Percentiles rank a stretch among this genome's conserved stretches.
phyloP scores from a whole-genome alignment of 2,888 invertebrate species.

The Zaprionus lineosus region DNA sequence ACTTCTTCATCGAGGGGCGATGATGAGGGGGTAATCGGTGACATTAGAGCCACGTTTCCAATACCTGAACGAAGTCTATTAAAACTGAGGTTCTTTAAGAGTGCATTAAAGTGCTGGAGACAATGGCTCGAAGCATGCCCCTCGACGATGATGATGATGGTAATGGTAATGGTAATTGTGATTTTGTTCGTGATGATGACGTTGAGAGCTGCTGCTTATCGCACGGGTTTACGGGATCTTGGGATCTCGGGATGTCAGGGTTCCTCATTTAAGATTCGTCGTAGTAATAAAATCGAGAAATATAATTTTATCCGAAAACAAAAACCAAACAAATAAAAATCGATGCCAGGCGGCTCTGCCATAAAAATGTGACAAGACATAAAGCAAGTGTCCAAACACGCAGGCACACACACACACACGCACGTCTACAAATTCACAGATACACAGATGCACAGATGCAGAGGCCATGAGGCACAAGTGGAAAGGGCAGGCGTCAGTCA shows the following conservation, averaged over 20 bases:
- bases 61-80: slow-evolving; percentile 58
- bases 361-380: slow-evolving; percentile 76
- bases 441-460: slow-evolving; percentile 1
- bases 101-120: slow-evolving; percentile 59
- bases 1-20: slow-evolving; percentile 46
- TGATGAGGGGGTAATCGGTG: slow-evolving; percentile 3
- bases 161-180: too few relatives aligned
- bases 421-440: slow-evolving; percentile 3
- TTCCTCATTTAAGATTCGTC: slow-evolving; percentile 1
- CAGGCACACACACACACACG: slow-evolving; percentile 12
- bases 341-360: slow-evolving; percentile 71
- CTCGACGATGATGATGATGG: slow-evolving; percentile 18
- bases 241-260: too few relatives aligned
- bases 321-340: slow-evolving; percentile 67
- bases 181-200: too few relatives aligned
- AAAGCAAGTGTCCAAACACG: slow-evolving; percentile 61
- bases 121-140: slow-evolving; percentile 27
- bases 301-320: slow-evolving; percentile 65
- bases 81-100: slow-evolving; percentile 72
- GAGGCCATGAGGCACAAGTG: slow-evolving; percentile 32
- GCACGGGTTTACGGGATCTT: too few relatives aligned
- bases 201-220: slow-evolving; percentile 45
- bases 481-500: not conserved
- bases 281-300: slow-evolving; percentile 64
- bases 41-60: slow-evolving; percentile 28